Evolutionary conservation across 2,888 invertebrate species (phyloP), one percentile per base, ranked within the genome.

Genomic region (Ophion obscuratus): DNA sequence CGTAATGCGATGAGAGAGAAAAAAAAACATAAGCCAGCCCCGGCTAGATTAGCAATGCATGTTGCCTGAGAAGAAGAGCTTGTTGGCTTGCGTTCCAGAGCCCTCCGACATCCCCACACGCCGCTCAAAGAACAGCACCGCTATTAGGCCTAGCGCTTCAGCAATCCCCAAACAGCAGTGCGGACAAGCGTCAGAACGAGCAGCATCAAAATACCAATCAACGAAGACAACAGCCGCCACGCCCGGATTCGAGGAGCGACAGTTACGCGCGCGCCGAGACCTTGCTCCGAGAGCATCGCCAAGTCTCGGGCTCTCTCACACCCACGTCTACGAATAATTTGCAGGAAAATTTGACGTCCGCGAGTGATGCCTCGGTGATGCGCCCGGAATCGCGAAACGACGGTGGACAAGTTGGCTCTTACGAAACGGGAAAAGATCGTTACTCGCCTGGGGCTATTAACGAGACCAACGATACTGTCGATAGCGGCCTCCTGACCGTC

Each of bases 71-170:
- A 90, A 89, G 87, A 88, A 91, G 91, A 89, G 92, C 92, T 92
- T 47, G 47, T 47, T 92, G 89, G 92, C 92, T 93, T 92, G 91
- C 92, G 88, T 92, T 92, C 88, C 93, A 94, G 94, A 94, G 93
- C 91, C 92, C 94, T 89, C 92, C 92, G 86, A 90, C 93, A 89
- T 92, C 93, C 88, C 92, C 91, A 79, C 90, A 91, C 89, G 89
- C 92, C 81, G 90, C 89, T 88, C 89, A 92, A 89, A 89, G 88
- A 81, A 90, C 92, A 88, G 90, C 90, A 74, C 89, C 90, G 87
- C 90, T 91, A 84, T 89, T 92, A 90, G 91, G 92, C 80, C 89
- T 92, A 89, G 89, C 90, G 86, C 88, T 86, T 85, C 88, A 84
- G 66, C 85, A 86, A 82, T 84, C 81, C 59, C 86, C 73, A 81